Percentiles rank a stretch among this genome's conserved stretches.
These are phyloP conservation scores for Prosapia bicincta DNA, from an alignment of 2,888 invertebrate genomes.

Conservation along the genomic window DNA sequence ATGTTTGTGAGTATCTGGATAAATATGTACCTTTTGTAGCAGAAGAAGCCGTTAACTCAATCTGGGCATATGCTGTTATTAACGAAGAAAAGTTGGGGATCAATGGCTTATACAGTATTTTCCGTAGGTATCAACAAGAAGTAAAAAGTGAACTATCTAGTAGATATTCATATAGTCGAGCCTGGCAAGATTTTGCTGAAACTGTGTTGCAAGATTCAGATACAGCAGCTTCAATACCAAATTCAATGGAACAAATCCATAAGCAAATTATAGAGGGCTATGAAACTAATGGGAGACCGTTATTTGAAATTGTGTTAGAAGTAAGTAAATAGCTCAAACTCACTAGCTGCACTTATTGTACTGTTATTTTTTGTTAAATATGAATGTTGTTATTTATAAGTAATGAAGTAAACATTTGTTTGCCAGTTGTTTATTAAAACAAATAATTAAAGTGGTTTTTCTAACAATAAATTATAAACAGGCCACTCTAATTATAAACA, in stretches of 20 bases:
- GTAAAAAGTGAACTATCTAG: slow-evolving; percentile 33
- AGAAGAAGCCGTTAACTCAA: slow-evolving; percentile 32
- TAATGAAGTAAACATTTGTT: too few species aligned
- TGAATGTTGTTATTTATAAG: too few species aligned
- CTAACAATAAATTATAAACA: too few species aligned
- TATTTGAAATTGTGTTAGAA: neutral
- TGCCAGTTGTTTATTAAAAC: too few species aligned
- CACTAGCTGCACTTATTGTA: neutral
- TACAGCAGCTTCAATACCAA: slow-evolving; percentile 13
- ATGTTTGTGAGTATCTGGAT: slow-evolving; percentile 50
- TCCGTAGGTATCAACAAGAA: slow-evolving; percentile 56
- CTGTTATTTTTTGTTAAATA: too few species aligned
- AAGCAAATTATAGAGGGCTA: neutral
- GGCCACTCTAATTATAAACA: too few species aligned
- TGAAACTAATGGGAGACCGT: neutral
- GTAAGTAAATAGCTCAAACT: neutral
- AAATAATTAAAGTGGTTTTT: too few species aligned
- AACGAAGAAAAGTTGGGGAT: slow-evolving; percentile 59
- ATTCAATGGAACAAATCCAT: slow-evolving; percentile 17
- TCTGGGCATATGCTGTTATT: slow-evolving; percentile 62
- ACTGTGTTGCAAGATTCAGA: slow-evolving; percentile 57
- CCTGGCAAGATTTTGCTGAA: slow-evolving; percentile 63
- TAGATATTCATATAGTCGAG: slow-evolving; percentile 46
- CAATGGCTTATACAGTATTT: slow-evolving; percentile 63
- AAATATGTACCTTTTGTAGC: slow-evolving; percentile 19